Evolutionary conservation across 2,113 vertebrate genomes (phyloP).

Genomic region (Forbesichthys agassizii): DNA sequence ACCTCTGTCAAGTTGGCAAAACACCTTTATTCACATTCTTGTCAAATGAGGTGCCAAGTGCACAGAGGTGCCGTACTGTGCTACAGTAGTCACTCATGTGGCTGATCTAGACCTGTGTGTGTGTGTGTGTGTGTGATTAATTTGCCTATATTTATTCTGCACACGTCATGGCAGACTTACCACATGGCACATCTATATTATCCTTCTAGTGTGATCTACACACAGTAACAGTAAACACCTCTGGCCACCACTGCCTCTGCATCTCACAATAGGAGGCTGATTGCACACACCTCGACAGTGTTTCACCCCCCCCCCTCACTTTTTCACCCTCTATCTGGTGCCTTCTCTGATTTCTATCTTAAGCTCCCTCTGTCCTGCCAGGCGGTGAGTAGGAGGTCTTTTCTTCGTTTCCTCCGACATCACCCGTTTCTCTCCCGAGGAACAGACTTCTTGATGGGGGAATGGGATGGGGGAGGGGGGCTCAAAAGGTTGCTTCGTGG

Average conservation of each 20-base stretch:
- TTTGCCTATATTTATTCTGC: conserved; percentile 41
- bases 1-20: too few relatives aligned
- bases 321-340: conserved; percentile 20
- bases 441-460: conserved; percentile 36
- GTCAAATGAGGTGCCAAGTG: too few relatives aligned
- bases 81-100: conserved; percentile 38
- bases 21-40: too few relatives aligned
- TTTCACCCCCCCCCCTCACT: conserved; percentile 43
- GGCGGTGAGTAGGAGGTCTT: conserved; percentile 62
- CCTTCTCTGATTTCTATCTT: conserved; percentile 65
- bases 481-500: conserved; percentile 38
- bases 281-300: conserved; percentile 71
- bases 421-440: conserved; percentile 47
- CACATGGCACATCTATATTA: conserved; percentile 49
- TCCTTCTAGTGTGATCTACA: conserved; percentile 36
- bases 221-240: conserved; percentile 40
- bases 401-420: conserved; percentile 27
- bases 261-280: conserved; percentile 59
- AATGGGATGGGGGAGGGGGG: background rate
- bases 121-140: conserved; percentile 19
- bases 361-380: conserved; percentile 45
- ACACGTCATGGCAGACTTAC: conserved; percentile 44
- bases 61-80: conserved; percentile 13
- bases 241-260: conserved; percentile 32
- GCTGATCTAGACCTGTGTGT: conserved; percentile 22